These are phyloP conservation scores for Diogma glabrata DNA, from an alignment of 2,888 invertebrate species.

Conservation along the genomic window DNA sequence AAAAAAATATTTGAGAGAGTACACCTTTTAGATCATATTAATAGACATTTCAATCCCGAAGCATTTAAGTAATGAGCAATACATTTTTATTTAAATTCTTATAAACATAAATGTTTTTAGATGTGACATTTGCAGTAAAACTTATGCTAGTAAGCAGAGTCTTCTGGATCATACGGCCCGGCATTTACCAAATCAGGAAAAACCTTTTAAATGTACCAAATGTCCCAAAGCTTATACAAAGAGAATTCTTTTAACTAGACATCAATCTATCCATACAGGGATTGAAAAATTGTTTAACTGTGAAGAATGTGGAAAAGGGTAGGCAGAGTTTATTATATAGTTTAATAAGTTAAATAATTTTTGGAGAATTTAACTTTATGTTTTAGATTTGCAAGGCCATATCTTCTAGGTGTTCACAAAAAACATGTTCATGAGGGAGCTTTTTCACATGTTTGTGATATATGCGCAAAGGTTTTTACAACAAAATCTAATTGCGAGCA, in stretches of 20 bases:
- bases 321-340: not conserved
- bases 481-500: constrained; percentile 11
- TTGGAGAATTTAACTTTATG: not conserved
- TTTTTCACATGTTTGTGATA: constrained; percentile 13
- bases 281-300: not conserved
- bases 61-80: constrained; percentile 9
- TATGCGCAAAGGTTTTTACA: constrained; percentile 12
- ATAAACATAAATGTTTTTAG: too few species aligned
- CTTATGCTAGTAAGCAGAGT: not conserved
- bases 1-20: constrained; percentile 18
- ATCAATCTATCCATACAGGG: not conserved
- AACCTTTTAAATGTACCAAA: not conserved
- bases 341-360: not conserved
- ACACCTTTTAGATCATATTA: constrained; percentile 20
- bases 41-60: constrained; percentile 21
- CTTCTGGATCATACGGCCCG: not conserved
- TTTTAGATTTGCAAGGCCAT: not conserved
- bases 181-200: not conserved
- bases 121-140: constrained; percentile 4
- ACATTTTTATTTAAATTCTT: too few species aligned
- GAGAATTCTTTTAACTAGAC: not conserved
- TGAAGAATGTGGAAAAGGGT: constrained; percentile 1
- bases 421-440: constrained; percentile 6
- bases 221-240: not conserved
- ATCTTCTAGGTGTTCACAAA: not conserved